These are phyloP conservation scores for Betta splendens DNA, from an alignment of 2,797 vertebrate genomes.

Conservation along the genomic window DNA sequence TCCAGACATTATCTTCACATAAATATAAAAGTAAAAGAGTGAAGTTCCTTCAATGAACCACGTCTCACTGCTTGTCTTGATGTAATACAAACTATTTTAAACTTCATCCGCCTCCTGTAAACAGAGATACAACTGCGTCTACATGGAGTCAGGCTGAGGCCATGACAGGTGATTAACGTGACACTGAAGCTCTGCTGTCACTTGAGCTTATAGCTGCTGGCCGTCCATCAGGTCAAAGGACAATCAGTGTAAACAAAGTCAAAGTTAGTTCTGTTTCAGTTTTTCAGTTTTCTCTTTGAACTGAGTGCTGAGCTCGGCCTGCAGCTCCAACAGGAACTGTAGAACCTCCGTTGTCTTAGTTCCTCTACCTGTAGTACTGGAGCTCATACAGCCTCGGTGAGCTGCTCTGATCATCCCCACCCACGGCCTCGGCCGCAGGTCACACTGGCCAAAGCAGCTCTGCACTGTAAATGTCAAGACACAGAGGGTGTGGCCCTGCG, in stretches of 20 bases:
- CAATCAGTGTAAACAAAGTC: slow-evolving; percentile 70
- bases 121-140: not conserved
- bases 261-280: too few relatives aligned
- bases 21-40: too few relatives aligned
- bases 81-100: not conserved
- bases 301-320: not conserved
- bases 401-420: slow-evolving; percentile 17
- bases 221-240: slow-evolving; percentile 71
- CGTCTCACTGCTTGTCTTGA: not conserved
- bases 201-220: slow-evolving; percentile 54
- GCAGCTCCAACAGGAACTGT: not conserved
- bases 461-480: slow-evolving; percentile 20
- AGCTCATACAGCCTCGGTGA: not conserved
- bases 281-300: not conserved
- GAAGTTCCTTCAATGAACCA: too few relatives aligned
- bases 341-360: not conserved
- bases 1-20: too few relatives aligned
- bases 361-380: not conserved
- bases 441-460: slow-evolving; percentile 29
- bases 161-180: slow-evolving; percentile 71
- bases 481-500: not conserved
- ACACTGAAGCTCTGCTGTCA: slow-evolving; percentile 49
- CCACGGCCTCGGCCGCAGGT: slow-evolving; percentile 4
- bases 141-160: slow-evolving; percentile 28
- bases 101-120: not conserved